Conservation (phyloP, 2,797 vertebrate species). For the Rhincodon typus region DNA sequence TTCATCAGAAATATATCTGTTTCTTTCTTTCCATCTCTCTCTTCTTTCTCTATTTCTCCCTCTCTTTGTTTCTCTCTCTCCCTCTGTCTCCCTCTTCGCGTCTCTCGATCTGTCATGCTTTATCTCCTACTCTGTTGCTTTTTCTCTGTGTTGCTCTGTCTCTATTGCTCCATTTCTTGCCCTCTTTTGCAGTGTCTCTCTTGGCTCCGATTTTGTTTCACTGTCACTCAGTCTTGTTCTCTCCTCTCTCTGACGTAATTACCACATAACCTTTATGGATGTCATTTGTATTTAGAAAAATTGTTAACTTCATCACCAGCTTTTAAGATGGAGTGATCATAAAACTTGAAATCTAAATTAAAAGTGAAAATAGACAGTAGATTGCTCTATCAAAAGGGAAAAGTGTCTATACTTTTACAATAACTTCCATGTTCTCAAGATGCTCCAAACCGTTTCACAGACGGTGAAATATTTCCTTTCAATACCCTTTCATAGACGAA, state of each 20-base stretch:
- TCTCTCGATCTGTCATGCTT: background rate
- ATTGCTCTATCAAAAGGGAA: background rate
- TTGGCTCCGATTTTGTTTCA: background rate
- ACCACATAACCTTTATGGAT: background rate
- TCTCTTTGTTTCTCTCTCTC: background rate
- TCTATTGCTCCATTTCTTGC: background rate
- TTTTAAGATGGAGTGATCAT: background rate
- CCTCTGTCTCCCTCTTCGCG: background rate
- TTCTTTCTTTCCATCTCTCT: conserved; percentile 48
- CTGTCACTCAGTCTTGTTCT: too few species aligned
- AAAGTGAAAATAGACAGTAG: background rate
- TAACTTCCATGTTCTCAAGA: background rate
- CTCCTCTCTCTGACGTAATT: background rate
- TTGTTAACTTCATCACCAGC: background rate
- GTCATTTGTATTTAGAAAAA: background rate
- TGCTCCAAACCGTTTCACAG: background rate
- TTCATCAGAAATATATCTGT: too few species aligned
- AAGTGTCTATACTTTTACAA: background rate
- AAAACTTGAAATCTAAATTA: background rate
- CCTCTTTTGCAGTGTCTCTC: background rate
- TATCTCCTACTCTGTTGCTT: background rate
- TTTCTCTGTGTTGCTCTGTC: background rate
- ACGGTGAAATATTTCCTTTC: background rate
- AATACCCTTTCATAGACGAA: background rate
- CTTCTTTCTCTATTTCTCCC: background rate